Evolutionary conservation across 1,140 invertebrate genomes (phyloP).

Genomic region (Goniozus legneri): DNA sequence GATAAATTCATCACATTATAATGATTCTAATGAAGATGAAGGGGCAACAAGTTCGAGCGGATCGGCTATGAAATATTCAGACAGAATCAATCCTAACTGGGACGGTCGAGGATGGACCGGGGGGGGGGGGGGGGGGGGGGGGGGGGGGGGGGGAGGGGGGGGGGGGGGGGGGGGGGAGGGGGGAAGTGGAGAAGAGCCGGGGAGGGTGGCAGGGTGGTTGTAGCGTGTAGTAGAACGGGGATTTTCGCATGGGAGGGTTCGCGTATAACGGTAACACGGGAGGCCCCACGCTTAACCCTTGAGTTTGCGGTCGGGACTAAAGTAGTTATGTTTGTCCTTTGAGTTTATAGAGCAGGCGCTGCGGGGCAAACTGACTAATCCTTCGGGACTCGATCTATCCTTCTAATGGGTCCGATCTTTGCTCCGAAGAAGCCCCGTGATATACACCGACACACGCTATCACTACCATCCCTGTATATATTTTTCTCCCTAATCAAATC

Average conservation of each 20-base stretch:
- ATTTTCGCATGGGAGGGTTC: slow-evolving; percentile 27
- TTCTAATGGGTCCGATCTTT: slow-evolving; percentile 42
- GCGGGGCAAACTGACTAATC: slow-evolving; percentile 43
- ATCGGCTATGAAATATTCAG: slow-evolving; percentile 50
- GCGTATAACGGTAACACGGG: slow-evolving; percentile 43
- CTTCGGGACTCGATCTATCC: slow-evolving; percentile 45
- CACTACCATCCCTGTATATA: not conserved
- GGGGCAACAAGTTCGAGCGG: slow-evolving; percentile 33
- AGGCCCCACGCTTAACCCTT: slow-evolving; percentile 53
- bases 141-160: slow-evolving; percentile 13
- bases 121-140: slow-evolving; percentile 3
- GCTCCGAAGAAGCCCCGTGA: too few species aligned
- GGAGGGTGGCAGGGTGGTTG: slow-evolving; percentile 25
- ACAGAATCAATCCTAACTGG: slow-evolving; percentile 48
- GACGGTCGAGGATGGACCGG: slow-evolving; percentile 18
- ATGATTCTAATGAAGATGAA: slow-evolving; percentile 41
- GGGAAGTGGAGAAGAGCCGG: slow-evolving; percentile 13
- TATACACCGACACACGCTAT: not conserved
- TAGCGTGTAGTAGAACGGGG: slow-evolving; percentile 25
- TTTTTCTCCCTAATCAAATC: not conserved
- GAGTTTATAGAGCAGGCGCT: slow-evolving; percentile 40
- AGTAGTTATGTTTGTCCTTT: slow-evolving; percentile 56
- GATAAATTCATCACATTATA: slow-evolving; percentile 41
- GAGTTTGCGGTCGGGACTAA: slow-evolving; percentile 50
- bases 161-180: slow-evolving; percentile 15